Base-by-base conservation (phyloP, 1,140 invertebrate species). In the Zaprionus africanus region DNA sequence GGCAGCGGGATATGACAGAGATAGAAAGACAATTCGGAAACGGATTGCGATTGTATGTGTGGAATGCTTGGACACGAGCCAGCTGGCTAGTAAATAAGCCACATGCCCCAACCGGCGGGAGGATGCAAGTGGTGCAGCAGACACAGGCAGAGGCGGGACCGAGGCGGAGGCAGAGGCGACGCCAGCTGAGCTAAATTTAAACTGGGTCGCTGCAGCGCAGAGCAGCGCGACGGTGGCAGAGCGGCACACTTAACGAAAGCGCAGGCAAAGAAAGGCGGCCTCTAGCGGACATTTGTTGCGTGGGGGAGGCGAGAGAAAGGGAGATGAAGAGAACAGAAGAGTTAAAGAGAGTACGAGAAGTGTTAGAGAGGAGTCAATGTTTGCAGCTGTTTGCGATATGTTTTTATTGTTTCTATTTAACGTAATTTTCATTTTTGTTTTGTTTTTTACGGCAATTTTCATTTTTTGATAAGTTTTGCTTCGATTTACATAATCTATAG, bases 331-430 rank as follows among this genome's bases (percentile, higher is more conserved):
- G 28, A 17, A 36, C 11, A 15, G 13, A n/a, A 19, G 60, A 51
- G 31, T 19, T n/a, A n/a, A 1, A 36, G 28, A 28, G 60, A 51
- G 34, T 6, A 41, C 15, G 6, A 41, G 22, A 5, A 6, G n/a
- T n/a, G 49, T 64, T 53, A 64, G 31, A 64, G 28, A 68, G 71
- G 54, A 60, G 71, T 56, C 43, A 26, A 12, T 68, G 64, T 56
- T 74, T 58, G 22, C 71, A 69, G 71, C 71, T 74, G 71, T 74
- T 74, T 74, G 71, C 71, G 49, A 49, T 54, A 59, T 53, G 34
- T 53, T 56, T 58, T 19, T 72, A 41, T 66, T n/a, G 51, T 46
- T 74, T 26, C 56, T 60, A 54, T 61, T 46, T 19, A 1, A 11
- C 17, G 17, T 36, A 31, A 26, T 54, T 60, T 59, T 38, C n/a